These are phyloP conservation scores for Cephus rjabovi DNA, from an alignment of 2,888 invertebrate species.

Conservation along the genomic window DNA sequence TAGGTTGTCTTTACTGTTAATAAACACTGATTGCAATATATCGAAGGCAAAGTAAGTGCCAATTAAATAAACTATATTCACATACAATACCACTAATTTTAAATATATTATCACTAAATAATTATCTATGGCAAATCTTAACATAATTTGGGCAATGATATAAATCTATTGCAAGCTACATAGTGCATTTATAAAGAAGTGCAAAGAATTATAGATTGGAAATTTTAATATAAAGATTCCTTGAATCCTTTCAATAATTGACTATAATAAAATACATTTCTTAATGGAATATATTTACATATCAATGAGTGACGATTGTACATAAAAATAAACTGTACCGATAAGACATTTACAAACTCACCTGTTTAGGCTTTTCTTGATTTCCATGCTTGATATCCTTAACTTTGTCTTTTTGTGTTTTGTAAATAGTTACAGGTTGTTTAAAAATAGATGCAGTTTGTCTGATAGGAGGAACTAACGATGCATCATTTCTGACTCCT, in stretches of 20 bases:
- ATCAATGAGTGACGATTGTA: background rate
- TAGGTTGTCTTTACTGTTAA: too few species aligned
- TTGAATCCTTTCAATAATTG: background rate
- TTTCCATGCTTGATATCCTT: conserved; percentile 93
- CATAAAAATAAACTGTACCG: background rate
- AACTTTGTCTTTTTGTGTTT: conserved; percentile 91
- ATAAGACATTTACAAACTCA: conserved; percentile 29
- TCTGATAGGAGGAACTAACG: conserved; percentile 92
- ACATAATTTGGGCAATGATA: too few species aligned
- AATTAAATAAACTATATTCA: background rate
- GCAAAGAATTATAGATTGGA: too few species aligned
- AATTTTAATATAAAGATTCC: too few species aligned
- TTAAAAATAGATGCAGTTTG: conserved; percentile 99
- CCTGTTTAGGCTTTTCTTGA: conserved; percentile 92
- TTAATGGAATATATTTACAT: background rate
- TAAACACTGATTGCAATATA: too few species aligned
- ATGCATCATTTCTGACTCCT: conserved; percentile 87
- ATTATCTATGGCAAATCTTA: too few species aligned
- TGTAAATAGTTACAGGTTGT: conserved; percentile 96
- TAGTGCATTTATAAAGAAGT: too few species aligned
- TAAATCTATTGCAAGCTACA: too few species aligned
- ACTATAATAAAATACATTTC: background rate
- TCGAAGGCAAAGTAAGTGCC: background rate
- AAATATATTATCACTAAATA: too few species aligned
- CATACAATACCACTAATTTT: too few species aligned